Evolutionary conservation across 2,113 vertebrate species (phyloP).

Genomic region (Charadrius vociferus): DNA sequence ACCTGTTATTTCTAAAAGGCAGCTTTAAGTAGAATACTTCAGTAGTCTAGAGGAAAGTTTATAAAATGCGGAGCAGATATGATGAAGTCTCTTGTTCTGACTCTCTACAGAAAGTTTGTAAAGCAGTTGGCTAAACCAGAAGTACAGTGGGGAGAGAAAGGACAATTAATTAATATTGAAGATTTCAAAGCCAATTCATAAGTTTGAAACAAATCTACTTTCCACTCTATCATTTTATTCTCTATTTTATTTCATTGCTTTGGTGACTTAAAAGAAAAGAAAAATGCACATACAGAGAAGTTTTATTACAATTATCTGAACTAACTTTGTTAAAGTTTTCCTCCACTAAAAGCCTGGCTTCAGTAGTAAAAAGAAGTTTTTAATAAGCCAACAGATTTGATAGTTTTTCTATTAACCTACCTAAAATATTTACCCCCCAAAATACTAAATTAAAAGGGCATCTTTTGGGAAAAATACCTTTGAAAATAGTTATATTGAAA

Average conservation of each 20-base stretch:
- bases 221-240: background rate
- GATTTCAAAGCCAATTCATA: background rate
- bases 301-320: background rate
- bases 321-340: background rate
- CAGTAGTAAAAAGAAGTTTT: background rate
- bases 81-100: background rate
- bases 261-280: background rate
- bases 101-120: background rate
- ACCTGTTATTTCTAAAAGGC: background rate
- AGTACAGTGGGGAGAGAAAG: background rate
- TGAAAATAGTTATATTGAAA: background rate
- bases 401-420: background rate
- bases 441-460: background rate
- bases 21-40: background rate
- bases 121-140: background rate
- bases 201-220: background rate
- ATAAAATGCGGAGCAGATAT: background rate
- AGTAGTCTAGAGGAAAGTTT: background rate
- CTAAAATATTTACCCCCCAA: background rate
- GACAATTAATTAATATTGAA: background rate
- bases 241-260: background rate
- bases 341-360: background rate
- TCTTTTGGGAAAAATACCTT: background rate
- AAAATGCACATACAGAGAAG: fast-evolving
- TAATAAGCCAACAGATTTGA: background rate